Percentiles rank a stretch among this genome's conserved stretches.
phyloP scores from a whole-genome alignment of 2,113 vertebrate species.

The Myotis davidii region DNA sequence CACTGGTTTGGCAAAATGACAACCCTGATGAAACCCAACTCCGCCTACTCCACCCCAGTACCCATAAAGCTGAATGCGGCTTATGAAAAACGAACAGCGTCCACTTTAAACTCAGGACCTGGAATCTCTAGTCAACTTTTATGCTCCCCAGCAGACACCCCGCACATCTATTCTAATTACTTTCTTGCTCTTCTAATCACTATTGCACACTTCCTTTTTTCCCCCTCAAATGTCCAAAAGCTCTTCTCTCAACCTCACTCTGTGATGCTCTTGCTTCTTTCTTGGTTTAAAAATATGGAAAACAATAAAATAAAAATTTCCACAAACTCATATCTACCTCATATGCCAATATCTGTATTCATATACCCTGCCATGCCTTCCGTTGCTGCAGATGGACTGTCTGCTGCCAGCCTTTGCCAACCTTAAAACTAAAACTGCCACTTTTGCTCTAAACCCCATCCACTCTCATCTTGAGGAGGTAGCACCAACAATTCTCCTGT shows the following conservation, averaged over 20 bases:
- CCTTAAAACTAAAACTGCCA: not conserved
- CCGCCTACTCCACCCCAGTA: not conserved
- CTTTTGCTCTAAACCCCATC: not conserved
- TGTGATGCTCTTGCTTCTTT: not conserved
- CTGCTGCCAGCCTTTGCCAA: not conserved
- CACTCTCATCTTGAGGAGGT: not conserved
- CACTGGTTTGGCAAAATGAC: not conserved
- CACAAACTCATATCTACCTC: not conserved
- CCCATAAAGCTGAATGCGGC: not conserved
- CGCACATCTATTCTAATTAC: not conserved
- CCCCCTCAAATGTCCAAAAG: not conserved
- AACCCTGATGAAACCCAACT: not conserved
- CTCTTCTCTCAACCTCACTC: not conserved
- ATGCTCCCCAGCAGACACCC: not conserved
- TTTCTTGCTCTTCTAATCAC: not conserved
- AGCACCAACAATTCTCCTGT: not conserved
- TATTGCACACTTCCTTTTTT: not conserved
- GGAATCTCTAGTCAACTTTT: not conserved
- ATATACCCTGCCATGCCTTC: not conserved
- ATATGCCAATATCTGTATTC: not conserved
- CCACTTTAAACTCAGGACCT: not conserved
- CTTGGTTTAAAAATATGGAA: not conserved
- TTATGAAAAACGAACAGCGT: not conserved
- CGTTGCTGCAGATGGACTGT: accelerated
- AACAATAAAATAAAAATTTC: not conserved